phyloP scores from a whole-genome alignment of 2,888 invertebrate genomes.

The Andrena flavipes region DNA sequence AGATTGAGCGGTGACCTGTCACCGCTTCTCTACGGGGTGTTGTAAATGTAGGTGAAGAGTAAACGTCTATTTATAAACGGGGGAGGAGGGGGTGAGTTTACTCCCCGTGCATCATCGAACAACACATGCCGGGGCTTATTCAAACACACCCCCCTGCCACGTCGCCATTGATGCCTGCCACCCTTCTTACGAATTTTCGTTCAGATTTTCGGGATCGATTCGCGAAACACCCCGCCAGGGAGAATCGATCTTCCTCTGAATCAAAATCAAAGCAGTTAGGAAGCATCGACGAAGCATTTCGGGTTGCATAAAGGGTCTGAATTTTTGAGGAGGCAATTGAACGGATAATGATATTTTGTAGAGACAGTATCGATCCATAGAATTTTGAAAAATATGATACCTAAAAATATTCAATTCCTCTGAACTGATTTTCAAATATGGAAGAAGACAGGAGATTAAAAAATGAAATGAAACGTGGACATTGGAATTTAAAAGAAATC shows the following conservation, averaged over 20 bases:
- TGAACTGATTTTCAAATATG: neutral
- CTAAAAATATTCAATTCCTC: too few relatives aligned
- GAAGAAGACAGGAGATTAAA: neutral
- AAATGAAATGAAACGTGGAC: neutral
- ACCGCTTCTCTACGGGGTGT: constrained; percentile 84
- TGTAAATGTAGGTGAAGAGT: constrained; percentile 84
- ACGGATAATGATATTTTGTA: too few relatives aligned
- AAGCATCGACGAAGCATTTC: too few relatives aligned
- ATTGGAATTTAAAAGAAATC: too few relatives aligned
- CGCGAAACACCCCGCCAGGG: neutral
- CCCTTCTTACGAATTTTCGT: constrained; percentile 55
- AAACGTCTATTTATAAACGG: constrained; percentile 82
- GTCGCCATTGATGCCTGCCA: constrained; percentile 65
- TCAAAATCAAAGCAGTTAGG: neutral
- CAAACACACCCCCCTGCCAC: constrained; percentile 60
- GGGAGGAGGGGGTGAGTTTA: constrained; percentile 57
- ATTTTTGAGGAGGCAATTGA: too few relatives aligned
- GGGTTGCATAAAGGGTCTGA: too few relatives aligned
- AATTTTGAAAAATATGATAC: too few relatives aligned
- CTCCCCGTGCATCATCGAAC: constrained; percentile 65
- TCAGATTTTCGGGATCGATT: constrained; percentile 42
- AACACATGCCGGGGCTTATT: constrained; percentile 64
- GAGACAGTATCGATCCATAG: too few relatives aligned
- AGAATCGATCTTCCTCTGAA: constrained; percentile 14
- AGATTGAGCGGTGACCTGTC: constrained; percentile 85